These are phyloP conservation scores for Iphiclides podalirius DNA, from an alignment of 2,888 invertebrate genomes.

Conservation along the genomic window DNA sequence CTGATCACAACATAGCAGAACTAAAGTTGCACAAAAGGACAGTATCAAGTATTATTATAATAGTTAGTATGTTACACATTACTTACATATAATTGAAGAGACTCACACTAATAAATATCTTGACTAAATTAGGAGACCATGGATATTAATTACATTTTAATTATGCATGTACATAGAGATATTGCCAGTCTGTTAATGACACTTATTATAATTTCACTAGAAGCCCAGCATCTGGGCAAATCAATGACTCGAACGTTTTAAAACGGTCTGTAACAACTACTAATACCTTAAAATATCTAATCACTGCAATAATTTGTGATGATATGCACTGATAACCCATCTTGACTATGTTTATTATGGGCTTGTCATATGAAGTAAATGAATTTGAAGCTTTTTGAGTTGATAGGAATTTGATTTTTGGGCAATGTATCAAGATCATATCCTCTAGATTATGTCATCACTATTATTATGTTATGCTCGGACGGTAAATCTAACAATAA, in stretches of 20 bases:
- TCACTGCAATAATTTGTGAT: conserved; percentile 79
- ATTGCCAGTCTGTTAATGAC: conserved; percentile 78
- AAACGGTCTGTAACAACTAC: conserved; percentile 76
- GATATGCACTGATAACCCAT: conserved; percentile 79
- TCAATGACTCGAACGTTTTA: conserved; percentile 75
- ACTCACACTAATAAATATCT: conserved; percentile 79
- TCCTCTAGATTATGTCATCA: conserved; percentile 67
- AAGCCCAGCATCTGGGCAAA: conserved; percentile 71
- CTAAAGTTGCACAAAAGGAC: conserved; percentile 74
- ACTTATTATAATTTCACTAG: conserved; percentile 77
- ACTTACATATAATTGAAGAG: conserved; percentile 73
- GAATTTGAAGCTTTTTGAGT: conserved; percentile 60
- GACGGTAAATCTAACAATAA: conserved; percentile 78
- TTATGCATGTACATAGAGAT: conserved; percentile 77
- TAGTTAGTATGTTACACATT: conserved; percentile 69
- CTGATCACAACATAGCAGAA: conserved; percentile 77
- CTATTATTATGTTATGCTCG: conserved; percentile 73
- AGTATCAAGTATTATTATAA: conserved; percentile 64
- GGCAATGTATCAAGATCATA: conserved; percentile 63
- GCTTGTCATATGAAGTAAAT: conserved; percentile 54
- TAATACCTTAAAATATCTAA: conserved; percentile 79
- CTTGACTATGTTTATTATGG: conserved; percentile 60
- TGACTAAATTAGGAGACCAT: conserved; percentile 79
- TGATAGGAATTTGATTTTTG: conserved; percentile 57
- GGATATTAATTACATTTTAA: conserved; percentile 73